phyloP scores from a whole-genome alignment of 2,797 vertebrate genomes.

The Tangara arthus region DNA sequence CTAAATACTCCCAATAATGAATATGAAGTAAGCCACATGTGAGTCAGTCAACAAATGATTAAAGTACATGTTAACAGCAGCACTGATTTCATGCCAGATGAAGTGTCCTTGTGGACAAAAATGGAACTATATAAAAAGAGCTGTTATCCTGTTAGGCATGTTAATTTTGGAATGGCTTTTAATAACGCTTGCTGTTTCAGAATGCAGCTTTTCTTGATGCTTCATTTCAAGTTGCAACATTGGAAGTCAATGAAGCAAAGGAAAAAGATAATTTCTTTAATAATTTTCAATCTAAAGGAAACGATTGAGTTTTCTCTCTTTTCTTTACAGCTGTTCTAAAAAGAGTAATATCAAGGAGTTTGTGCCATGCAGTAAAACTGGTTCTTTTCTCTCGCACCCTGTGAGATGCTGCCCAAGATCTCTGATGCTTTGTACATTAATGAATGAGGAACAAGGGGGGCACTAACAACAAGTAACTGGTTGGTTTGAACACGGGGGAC shows the following conservation, averaged over 20 bases:
- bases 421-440: neutral
- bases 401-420: no score
- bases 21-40: neutral
- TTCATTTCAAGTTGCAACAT: neutral
- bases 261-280: neutral
- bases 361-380: rapidly evolving
- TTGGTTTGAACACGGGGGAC: no score
- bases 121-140: neutral
- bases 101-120: neutral
- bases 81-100: neutral
- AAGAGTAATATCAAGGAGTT: neutral
- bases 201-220: neutral
- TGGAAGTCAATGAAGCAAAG: neutral
- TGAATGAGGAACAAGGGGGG: neutral
- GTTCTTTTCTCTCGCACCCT: neutral
- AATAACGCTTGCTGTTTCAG: neutral
- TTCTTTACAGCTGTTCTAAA: neutral
- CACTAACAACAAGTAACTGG: no score
- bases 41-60: neutral
- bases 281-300: neutral
- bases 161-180: neutral
- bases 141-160: neutral
- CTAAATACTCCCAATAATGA: neutral
- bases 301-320: neutral
- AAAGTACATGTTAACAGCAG: neutral